These are phyloP conservation scores for Loripinus fragilis DNA, from an alignment of 2,888 invertebrate genomes.

Conservation along the genomic window DNA sequence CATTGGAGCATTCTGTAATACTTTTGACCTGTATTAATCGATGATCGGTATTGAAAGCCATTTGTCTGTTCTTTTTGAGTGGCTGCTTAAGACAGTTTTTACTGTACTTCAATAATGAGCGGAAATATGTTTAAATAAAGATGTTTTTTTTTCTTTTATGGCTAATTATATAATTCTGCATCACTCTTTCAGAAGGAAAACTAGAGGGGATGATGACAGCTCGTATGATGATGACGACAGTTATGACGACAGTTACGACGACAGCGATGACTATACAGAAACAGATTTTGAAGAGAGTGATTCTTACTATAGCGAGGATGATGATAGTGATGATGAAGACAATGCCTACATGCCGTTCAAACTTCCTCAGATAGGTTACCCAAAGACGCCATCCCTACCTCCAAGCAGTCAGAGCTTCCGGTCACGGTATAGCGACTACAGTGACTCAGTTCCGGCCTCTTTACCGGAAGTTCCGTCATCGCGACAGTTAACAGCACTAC, in stretches of 20 bases:
- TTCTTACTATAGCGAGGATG: too few relatives aligned
- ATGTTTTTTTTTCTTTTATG: too few relatives aligned
- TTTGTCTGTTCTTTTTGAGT: too few relatives aligned
- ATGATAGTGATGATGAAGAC: slow-evolving; percentile 45
- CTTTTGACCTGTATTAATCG: too few relatives aligned
- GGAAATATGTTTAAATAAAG: too few relatives aligned
- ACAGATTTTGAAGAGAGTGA: slow-evolving; percentile 42
- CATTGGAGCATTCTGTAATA: too few relatives aligned
- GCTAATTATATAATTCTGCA: too few relatives aligned
- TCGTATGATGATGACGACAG: slow-evolving; percentile 16
- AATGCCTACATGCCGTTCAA: slow-evolving; percentile 50
- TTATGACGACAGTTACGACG: slow-evolving; percentile 24
- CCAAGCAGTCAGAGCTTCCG: slow-evolving; percentile 51
- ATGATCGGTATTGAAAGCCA: too few relatives aligned
- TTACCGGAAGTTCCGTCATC: slow-evolving; percentile 38
- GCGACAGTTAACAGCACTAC: slow-evolving; percentile 43
- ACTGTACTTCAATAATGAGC: too few relatives aligned
- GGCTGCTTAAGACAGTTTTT: too few relatives aligned
- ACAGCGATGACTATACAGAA: slow-evolving; percentile 28
- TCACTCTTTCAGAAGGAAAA: background rate
- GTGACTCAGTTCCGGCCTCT: slow-evolving; percentile 17
- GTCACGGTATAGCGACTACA: slow-evolving; percentile 34
- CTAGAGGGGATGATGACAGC: background rate
- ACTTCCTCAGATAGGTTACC: slow-evolving; percentile 52
- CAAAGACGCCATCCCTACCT: slow-evolving; percentile 51